Percentiles rank a stretch among this genome's conserved stretches.
Conservation (phyloP, 2,113 vertebrate genomes). For the Todiramphus saurophagus region DNA sequence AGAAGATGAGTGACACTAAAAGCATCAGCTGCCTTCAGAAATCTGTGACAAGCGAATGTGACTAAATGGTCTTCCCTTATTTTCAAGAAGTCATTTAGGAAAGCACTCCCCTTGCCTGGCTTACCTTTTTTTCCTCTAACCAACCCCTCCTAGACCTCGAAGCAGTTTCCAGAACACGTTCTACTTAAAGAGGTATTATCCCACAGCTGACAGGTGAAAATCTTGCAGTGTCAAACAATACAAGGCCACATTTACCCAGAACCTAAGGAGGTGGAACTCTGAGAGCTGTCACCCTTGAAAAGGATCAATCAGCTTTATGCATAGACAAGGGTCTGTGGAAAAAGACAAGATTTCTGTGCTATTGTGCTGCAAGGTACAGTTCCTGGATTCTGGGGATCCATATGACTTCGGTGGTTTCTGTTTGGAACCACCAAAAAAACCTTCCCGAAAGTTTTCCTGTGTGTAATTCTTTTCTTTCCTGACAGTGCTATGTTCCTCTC, state of each 20-base stretch:
- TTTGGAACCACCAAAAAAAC: background rate
- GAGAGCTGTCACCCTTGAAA: background rate
- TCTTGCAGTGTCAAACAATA: background rate
- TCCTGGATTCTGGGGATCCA: rapidly evolving
- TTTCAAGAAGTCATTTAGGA: background rate
- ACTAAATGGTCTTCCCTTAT: background rate
- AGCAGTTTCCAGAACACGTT: background rate
- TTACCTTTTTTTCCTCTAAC: background rate
- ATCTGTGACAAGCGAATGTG: background rate
- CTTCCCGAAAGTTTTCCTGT: background rate
- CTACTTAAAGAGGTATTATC: background rate
- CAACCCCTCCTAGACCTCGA: background rate
- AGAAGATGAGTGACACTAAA: background rate
- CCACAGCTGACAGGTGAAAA: background rate
- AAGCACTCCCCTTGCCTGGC: background rate
- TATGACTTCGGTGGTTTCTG: background rate
- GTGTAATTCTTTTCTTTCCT: background rate
- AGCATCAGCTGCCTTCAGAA: background rate
- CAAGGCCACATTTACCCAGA: background rate
- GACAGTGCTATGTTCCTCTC: background rate
- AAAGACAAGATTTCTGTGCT: background rate
- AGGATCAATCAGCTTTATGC: background rate
- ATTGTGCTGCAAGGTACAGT: background rate
- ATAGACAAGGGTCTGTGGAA: rapidly evolving
- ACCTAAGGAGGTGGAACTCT: background rate